Base-by-base conservation (phyloP, 1,140 invertebrate species). In the Dendroctonus ponderosae region DNA sequence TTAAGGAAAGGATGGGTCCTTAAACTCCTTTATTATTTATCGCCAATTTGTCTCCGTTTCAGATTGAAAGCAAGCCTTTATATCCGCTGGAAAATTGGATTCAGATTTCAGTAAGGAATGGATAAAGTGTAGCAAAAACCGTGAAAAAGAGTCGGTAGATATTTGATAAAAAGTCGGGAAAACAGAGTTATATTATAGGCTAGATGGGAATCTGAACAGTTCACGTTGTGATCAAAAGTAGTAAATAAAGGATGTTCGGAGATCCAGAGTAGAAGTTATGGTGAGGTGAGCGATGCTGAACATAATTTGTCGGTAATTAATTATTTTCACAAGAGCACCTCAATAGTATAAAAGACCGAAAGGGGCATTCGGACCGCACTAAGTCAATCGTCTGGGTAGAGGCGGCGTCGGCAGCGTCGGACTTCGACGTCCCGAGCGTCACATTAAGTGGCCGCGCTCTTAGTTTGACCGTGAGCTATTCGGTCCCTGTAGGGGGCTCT, bases 391-490 rank as follows among this genome's bases (percentile, higher is more conserved):
- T 61, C 54, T 62, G 66, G 66, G 59, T 54, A 67, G 58, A 49
- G 65, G 38, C 39, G 53, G 39, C 50, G 52, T 41, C 14, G 52
- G 57, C 57, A 67, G 53, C 61, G 60, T 70, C 61, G 61, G 65
- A 66, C 65, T 60, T 70, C 57, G 60, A 66, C 65, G 73, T 78
- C 77, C 77, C 77, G 74, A 71, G 76, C 77, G 77, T 75, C 77
- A 78, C 77, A 78, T 78, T 78, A 78, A 77, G 77, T 77, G 77
- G 77, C 77, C 75, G 69, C 69, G 70, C 73, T 75, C 72, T 76
- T 77, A 75, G 76, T 77, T 78, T 77, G 76, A 76, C 75, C 75
- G 74, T 77, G 75, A 77, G 75, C 75, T 78, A 78, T 78, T 74
- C 71, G 70, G 69, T 69, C 75, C 74, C 74, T 70, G 70, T 68